Percentiles rank a stretch among this genome's conserved stretches.
These are phyloP conservation scores for Cromileptes altivelis DNA, from an alignment of 2,113 vertebrate genomes.

Conservation along the genomic window DNA sequence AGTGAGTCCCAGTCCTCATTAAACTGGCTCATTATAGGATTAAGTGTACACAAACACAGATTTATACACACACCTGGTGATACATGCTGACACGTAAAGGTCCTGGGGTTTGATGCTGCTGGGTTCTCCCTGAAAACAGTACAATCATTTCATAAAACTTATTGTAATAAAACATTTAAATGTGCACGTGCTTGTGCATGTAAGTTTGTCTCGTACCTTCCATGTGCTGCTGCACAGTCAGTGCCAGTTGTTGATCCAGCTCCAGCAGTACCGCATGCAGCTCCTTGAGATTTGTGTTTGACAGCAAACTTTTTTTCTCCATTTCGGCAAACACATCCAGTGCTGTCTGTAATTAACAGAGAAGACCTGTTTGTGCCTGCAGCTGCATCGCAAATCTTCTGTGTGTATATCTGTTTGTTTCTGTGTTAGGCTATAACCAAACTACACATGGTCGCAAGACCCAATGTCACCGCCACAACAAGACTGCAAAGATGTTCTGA, in stretches of 20 bases:
- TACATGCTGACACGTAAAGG: neutral
- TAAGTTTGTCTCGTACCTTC: conserved; percentile 25
- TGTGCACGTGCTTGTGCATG: neutral
- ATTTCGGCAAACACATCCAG: conserved; percentile 82
- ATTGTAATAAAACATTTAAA: neutral
- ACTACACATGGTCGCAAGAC: too few relatives aligned
- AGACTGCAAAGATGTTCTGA: too few relatives aligned
- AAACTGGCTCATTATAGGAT: neutral
- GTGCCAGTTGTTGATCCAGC: conserved; percentile 63
- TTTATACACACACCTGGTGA: conserved; percentile 50
- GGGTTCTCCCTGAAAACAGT: neutral
- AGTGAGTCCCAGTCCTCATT: neutral
- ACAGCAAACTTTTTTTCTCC: conserved; percentile 77
- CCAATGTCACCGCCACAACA: too few relatives aligned
- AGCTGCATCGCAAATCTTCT: neutral
- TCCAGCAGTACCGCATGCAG: conserved; percentile 13
- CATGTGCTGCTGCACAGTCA: neutral
- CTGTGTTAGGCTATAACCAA: neutral
- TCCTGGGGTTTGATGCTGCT: accelerated
- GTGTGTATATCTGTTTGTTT: neutral
- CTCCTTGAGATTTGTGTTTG: conserved; percentile 39
- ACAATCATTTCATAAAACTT: neutral
- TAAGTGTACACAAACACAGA: neutral
- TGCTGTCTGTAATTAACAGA: conserved; percentile 68
- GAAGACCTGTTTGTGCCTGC: neutral